phyloP scores from a whole-genome alignment of 2,113 vertebrate species.

The Tricholaema leucomelas region DNA sequence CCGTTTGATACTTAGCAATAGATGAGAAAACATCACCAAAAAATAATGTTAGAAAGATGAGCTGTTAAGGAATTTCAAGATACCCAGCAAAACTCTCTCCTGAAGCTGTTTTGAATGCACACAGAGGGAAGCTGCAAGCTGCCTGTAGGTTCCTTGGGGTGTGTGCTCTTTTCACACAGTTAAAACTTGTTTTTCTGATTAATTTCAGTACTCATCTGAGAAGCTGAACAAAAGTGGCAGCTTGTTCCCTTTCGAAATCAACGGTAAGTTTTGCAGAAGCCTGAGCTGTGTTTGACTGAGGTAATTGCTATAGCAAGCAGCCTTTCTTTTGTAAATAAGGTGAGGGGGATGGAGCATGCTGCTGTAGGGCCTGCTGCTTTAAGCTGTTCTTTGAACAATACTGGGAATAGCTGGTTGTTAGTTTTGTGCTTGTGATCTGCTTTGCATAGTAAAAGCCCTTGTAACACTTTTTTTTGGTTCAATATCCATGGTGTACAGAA shows the following conservation, averaged over 20 bases:
- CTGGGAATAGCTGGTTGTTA: slow-evolving; percentile 58
- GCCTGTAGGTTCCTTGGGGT: background rate
- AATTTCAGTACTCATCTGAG: slow-evolving; percentile 78
- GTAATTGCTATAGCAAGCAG: slow-evolving; percentile 60
- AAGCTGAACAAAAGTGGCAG: slow-evolving; percentile 72
- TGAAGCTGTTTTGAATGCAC: background rate
- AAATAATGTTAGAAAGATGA: background rate
- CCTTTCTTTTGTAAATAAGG: slow-evolving; percentile 74
- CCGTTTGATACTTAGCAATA: background rate
- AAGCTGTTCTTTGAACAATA: slow-evolving; percentile 51
- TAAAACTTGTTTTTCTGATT: slow-evolving; percentile 56
- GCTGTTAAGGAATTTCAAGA: slow-evolving; percentile 21
- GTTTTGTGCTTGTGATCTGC: slow-evolving; percentile 67
- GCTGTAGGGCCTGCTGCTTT: slow-evolving; percentile 46
- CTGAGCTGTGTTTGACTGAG: slow-evolving; percentile 38
- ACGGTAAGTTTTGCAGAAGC: slow-evolving; percentile 73
- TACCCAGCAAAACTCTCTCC: background rate
- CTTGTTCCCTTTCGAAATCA: slow-evolving; percentile 76
- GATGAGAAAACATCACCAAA: background rate
- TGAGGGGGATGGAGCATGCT: slow-evolving; percentile 64
- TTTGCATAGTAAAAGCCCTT: slow-evolving; percentile 56
- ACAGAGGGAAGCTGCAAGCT: background rate
- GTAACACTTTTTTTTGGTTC: background rate
- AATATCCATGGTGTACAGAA: slow-evolving; percentile 11
- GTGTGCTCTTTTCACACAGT: slow-evolving; percentile 30